Percentiles rank a stretch among this genome's conserved stretches.
These are phyloP conservation scores for Megastigmus dorsalis DNA, from an alignment of 2,888 invertebrate species.

Conservation along the genomic window DNA sequence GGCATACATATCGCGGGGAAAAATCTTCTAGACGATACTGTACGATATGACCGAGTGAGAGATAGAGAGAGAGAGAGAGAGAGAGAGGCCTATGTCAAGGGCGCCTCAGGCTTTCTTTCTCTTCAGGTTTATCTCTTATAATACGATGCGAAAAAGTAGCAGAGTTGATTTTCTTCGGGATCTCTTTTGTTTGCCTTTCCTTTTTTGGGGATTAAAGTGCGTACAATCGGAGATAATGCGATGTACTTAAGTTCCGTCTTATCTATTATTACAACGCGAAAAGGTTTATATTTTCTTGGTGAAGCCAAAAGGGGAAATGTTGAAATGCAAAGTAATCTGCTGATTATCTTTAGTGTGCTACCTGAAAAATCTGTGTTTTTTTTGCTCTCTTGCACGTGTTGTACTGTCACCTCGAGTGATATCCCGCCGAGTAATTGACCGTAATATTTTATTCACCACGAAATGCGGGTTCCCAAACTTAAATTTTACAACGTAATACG, in stretches of 20 bases:
- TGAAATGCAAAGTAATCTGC: constrained; percentile 3
- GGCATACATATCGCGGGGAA: too few species aligned
- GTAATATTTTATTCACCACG: too few species aligned
- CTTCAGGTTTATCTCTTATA: background rate
- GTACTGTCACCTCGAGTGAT: too few species aligned
- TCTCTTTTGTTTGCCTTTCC: background rate
- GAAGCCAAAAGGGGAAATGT: background rate
- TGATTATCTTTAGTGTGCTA: background rate
- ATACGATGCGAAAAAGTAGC: background rate
- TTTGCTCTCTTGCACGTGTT: too few species aligned
- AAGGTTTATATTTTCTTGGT: background rate
- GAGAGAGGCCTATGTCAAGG: too few species aligned
- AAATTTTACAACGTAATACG: too few species aligned
- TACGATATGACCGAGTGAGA: background rate
- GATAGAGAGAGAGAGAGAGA: background rate
- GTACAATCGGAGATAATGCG: background rate
- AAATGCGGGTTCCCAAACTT: too few species aligned
- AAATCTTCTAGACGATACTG: background rate
- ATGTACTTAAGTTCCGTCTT: background rate
- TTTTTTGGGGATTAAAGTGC: too few species aligned
- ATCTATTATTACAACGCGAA: constrained; percentile 4
- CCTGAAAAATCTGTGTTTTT: too few species aligned
- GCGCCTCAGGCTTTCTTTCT: too few species aligned
- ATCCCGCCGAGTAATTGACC: too few species aligned
- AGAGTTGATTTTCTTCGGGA: constrained; percentile 3